Evolutionary conservation across 2,113 vertebrate species (phyloP).

Genomic region (Xenopus laevis): DNA sequence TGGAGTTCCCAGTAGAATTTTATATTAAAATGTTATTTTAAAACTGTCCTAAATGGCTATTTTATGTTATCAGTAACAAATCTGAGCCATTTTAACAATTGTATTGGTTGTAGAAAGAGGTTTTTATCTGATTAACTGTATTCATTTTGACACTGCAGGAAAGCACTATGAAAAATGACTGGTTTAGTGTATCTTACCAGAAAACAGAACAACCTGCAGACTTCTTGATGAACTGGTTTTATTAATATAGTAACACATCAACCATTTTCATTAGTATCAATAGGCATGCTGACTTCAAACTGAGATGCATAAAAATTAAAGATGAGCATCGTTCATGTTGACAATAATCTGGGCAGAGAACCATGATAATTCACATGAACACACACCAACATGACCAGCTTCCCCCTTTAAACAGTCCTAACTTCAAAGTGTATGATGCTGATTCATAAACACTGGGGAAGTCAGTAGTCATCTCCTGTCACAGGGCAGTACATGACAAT

Average conservation of each 20-base stretch:
- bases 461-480: too few species aligned
- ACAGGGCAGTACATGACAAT: too few species aligned
- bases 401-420: too few species aligned
- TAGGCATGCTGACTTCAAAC: constrained; percentile 39
- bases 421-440: too few species aligned
- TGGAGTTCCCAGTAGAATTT: background rate
- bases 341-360: constrained; percentile 29
- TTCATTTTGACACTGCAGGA: constrained; percentile 34
- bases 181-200: constrained; percentile 40
- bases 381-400: background rate
- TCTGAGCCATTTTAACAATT: constrained; percentile 15
- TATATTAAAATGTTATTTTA: background rate
- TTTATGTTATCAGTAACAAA: constrained; percentile 29
- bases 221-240: constrained; percentile 42
- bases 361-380: constrained; percentile 2
- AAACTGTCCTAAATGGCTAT: background rate
- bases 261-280: constrained; percentile 43
- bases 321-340: constrained; percentile 38
- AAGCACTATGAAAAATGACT: constrained; percentile 26
- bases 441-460: too few species aligned
- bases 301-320: constrained; percentile 39
- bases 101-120: constrained; percentile 6
- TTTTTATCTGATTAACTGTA: constrained; percentile 40
- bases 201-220: constrained; percentile 43
- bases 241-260: constrained; percentile 35